phyloP scores from a whole-genome alignment of 2,888 invertebrate species.

The Carterocephalus palaemon region DNA sequence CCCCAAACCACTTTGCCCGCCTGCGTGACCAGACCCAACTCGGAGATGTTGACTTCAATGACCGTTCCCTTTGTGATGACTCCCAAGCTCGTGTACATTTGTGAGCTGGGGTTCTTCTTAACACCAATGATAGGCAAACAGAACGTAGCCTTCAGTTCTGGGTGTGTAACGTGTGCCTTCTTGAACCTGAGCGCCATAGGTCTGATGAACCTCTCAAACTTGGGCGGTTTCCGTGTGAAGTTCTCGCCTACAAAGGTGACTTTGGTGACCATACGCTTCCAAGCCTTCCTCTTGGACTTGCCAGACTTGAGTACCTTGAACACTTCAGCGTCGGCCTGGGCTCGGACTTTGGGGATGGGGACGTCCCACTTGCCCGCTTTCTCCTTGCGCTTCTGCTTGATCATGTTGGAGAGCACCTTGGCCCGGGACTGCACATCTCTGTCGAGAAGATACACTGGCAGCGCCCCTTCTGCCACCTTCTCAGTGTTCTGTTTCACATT shows the following conservation, averaged over 20 bases:
- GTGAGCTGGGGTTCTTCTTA: conserved; percentile 98
- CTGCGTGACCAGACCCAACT: conserved; percentile 98
- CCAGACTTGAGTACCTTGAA: conserved; percentile 95
- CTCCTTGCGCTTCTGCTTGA: conserved; percentile 99
- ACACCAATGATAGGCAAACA: conserved; percentile 98
- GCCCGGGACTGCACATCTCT: conserved; percentile 96
- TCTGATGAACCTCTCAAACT: conserved; percentile 98
- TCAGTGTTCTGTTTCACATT: conserved; percentile 92
- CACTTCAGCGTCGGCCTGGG: conserved; percentile 97
- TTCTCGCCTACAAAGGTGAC: conserved; percentile 98
- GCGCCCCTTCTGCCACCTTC: conserved; percentile 91
- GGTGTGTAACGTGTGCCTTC: conserved; percentile 99
- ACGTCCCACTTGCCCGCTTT: conserved; percentile 99
- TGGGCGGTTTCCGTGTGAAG: conserved; percentile 99
- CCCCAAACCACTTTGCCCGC: conserved; percentile 99
- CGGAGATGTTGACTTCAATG: conserved; percentile 98
- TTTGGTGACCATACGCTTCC: conserved; percentile 99
- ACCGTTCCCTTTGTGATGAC: conserved; percentile 99
- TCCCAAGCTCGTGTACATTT: conserved; percentile 97
- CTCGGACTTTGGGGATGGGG: conserved; percentile 98
- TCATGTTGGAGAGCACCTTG: conserved; percentile 98
- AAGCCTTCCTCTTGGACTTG: conserved; percentile 95
- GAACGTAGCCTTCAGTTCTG: conserved; percentile 98
- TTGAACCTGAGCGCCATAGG: conserved; percentile 98
- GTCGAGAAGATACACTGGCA: conserved; percentile 98